phyloP scores from a whole-genome alignment of 2,888 invertebrate species.

The Scelioninae gen. 1 region DNA sequence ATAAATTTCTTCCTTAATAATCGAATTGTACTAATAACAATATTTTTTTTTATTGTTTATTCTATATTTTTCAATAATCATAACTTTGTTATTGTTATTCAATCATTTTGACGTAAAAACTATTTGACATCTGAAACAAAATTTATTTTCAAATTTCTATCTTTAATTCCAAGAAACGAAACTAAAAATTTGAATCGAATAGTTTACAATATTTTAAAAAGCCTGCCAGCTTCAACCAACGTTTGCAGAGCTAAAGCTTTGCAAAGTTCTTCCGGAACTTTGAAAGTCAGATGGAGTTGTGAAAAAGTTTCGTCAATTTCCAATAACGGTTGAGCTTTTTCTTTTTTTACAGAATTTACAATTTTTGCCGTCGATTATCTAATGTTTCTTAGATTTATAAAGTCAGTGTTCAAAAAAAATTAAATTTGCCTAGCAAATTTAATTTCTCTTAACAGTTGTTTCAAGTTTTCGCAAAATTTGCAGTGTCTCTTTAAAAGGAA shows the following conservation, averaged over 20 bases:
- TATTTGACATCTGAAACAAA: no score
- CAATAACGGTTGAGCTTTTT: slow-evolving; percentile 1
- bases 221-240: slow-evolving; percentile 6
- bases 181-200: neutral
- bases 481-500: neutral
- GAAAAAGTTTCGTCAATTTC: slow-evolving; percentile 13
- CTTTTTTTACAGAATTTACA: neutral
- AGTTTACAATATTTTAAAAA: slow-evolving; percentile 11
- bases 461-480: neutral
- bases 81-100: no score
- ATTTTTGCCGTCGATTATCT: slow-evolving; percentile 24
- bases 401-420: neutral
- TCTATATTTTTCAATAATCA: no score
- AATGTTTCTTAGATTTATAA: slow-evolving; percentile 9
- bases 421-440: neutral
- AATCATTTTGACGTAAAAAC: no score
- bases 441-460: neutral
- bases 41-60: no score
- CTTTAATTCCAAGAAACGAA: neutral
- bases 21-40: no score
- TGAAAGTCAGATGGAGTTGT: slow-evolving; percentile 24
- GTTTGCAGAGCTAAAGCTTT: slow-evolving; percentile 17
- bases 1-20: no score
- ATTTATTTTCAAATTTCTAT: no score
- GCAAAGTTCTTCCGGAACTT: slow-evolving; percentile 20